Base-by-base conservation (phyloP, 2,797 vertebrate species). In the Jordanella pulchra region DNA sequence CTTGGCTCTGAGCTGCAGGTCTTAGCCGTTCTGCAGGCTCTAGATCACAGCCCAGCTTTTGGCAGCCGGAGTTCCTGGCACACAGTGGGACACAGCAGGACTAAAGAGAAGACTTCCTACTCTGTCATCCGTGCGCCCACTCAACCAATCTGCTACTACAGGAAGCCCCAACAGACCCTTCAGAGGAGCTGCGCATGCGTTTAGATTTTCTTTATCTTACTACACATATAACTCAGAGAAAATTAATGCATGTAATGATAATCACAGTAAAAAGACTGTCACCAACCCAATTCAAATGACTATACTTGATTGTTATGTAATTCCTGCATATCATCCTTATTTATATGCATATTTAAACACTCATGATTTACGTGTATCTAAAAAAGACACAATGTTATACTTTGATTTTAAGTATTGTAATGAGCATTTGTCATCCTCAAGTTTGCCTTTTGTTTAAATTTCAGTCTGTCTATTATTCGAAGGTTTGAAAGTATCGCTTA, bases 71-170 rank as follows among this genome's bases (percentile, higher is more conserved):
- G 64, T 54, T 78, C 21, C 60, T 85, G 86, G 89, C 89, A 84
- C 60, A 78, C 79, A 79, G 84, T 67, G 81, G 82, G 54, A 68
- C 84, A 0, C 91, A 91, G 89, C 68, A 23, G 86, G 89, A 85
- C 56, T 75, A 77, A 81, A 84, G 73, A 78, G 79, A 84, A 69
- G 63, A 60, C 87, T 93, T 94, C 91, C 90, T 85, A 76, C 80
- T 76, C 72, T 44, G 79, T 76, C 87, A 84, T 73, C 69, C 63
- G 51, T 75, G 82, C 79, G 84, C 93, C 92, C 89, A 94, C 93
- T 86, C 93, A 91, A 69, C 63, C 92, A 92, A 93, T 93, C 93
- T 94, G 92, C 87, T 79, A 82, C 88, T 69, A 81, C 67, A 85
- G 81, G 74, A 77, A 80, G 84, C 54, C 69, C 81, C 69, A 58